Evolutionary conservation across 2,797 vertebrate genomes (phyloP).

Genomic region (Poeciliopsis gracilis): DNA sequence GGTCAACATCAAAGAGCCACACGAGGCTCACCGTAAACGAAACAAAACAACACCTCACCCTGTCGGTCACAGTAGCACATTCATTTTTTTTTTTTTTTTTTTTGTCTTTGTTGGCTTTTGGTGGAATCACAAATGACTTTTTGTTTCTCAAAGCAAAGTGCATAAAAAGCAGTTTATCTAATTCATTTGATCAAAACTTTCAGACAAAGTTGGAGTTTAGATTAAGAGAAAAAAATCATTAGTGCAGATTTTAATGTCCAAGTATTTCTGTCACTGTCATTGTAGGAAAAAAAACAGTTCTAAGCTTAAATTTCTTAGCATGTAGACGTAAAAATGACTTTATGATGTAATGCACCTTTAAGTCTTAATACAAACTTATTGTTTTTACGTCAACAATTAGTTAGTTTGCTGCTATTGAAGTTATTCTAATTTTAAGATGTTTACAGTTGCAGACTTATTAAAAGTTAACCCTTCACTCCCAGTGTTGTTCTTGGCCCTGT

Average conservation of each 20-base stretch:
- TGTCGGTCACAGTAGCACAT: background rate
- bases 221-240: conserved; percentile 16
- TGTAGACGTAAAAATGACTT: conserved; percentile 1
- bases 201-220: conserved; percentile 16
- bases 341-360: conserved; percentile 31
- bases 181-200: conserved; percentile 26
- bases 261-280: conserved; percentile 7
- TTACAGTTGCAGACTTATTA: conserved; percentile 2
- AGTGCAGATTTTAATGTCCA: conserved; percentile 6
- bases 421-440: conserved; percentile 6
- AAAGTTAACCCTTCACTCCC: background rate
- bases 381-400: background rate
- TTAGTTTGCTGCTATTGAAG: background rate
- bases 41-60: conserved; percentile 17
- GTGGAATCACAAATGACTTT: conserved; percentile 13
- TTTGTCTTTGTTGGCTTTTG: conserved; percentile 37
- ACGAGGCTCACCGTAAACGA: conserved; percentile 37
- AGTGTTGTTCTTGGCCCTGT: conserved; percentile 9
- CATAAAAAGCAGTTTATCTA: conserved; percentile 10
- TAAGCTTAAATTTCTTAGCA: background rate
- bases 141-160: conserved; percentile 2
- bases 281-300: background rate
- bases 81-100: accelerated
- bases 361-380: conserved; percentile 12
- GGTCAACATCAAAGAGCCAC: conserved; percentile 18